phyloP scores from a whole-genome alignment of 2,113 vertebrate species.

The Rhinolophus sinicus region DNA sequence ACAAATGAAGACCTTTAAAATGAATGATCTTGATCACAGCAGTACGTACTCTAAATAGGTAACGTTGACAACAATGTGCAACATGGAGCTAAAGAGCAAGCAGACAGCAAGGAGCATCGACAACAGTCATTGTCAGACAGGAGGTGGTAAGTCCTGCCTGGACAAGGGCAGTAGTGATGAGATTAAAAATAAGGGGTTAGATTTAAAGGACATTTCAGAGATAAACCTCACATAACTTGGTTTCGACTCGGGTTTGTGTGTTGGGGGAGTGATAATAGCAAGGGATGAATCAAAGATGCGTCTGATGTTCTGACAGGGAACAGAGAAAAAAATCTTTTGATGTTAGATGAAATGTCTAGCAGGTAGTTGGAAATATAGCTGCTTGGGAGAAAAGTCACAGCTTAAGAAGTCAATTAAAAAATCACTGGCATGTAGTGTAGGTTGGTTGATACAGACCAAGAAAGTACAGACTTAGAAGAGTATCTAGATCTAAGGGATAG shows the following conservation, averaged over 20 bases:
- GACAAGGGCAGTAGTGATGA: neutral
- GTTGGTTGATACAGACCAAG: neutral
- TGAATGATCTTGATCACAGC: neutral
- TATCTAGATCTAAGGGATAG: neutral
- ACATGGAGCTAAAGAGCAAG: neutral
- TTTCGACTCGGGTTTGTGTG: neutral
- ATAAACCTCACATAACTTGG: neutral
- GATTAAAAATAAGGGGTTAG: neutral
- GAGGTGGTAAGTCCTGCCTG: neutral
- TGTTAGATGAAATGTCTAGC: neutral
- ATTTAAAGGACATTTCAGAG: conserved; percentile 22
- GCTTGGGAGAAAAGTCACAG: neutral
- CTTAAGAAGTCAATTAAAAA: neutral
- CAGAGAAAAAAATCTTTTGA: neutral
- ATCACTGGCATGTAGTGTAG: neutral
- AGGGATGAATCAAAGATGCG: neutral
- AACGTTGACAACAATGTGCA: neutral
- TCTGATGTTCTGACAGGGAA: conserved; percentile 37
- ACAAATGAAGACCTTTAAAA: neutral
- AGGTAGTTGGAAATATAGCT: neutral
- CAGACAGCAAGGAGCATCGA: neutral
- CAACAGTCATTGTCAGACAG: neutral
- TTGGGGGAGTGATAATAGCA: neutral
- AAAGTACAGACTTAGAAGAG: neutral
- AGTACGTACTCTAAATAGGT: neutral